These are phyloP conservation scores for Alauda arvensis DNA, from an alignment of 2,797 vertebrate genomes.

Conservation along the genomic window DNA sequence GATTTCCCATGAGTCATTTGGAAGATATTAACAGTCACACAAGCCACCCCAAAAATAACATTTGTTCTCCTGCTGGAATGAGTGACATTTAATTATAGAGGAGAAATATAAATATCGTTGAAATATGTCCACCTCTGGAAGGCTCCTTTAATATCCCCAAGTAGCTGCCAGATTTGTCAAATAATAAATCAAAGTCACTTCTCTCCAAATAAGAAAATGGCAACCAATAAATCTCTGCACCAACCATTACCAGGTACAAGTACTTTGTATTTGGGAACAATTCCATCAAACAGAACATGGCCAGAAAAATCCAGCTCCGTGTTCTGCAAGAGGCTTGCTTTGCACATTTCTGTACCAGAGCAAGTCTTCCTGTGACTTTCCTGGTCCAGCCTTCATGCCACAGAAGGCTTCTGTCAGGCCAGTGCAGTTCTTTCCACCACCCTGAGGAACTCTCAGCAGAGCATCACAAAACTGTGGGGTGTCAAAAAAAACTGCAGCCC, in stretches of 20 bases:
- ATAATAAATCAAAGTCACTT: slow-evolving; percentile 9
- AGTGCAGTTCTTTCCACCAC: background rate
- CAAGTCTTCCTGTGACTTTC: background rate
- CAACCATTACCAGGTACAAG: background rate
- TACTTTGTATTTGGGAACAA: background rate
- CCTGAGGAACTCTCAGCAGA: background rate
- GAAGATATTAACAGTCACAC: background rate
- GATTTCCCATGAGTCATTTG: background rate
- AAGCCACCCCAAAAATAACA: slow-evolving; percentile 7
- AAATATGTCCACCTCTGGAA: background rate
- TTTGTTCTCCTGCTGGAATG: background rate
- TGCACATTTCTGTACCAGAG: background rate
- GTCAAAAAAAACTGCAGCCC: background rate
- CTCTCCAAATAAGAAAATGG: background rate
- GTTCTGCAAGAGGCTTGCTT: background rate
- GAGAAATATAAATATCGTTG: slow-evolving; percentile 8
- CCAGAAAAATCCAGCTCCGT: background rate
- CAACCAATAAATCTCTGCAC: background rate
- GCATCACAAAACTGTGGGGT: background rate
- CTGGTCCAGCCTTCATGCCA: background rate
- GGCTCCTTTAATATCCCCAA: background rate
- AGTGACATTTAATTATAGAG: slow-evolving; percentile 18
- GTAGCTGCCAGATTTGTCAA: slow-evolving; percentile 24
- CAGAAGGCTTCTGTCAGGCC: background rate
- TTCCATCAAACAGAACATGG: background rate